A percentile compares a stretch with the other conserved stretches of the same genome.
These are phyloP conservation scores for Phalera bucephala DNA, from an alignment of 2,888 invertebrate species.

Conservation along the genomic window DNA sequence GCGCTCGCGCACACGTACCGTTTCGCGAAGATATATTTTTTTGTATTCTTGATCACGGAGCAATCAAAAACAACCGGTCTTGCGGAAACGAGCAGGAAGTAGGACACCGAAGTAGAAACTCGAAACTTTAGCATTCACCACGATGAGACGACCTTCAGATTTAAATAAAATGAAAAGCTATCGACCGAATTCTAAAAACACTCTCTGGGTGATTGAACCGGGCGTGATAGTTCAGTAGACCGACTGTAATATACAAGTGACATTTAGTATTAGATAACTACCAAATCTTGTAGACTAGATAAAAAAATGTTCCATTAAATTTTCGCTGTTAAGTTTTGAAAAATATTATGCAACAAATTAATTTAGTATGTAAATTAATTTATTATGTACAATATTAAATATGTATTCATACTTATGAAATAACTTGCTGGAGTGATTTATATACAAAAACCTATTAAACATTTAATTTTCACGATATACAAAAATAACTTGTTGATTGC, in stretches of 20 bases:
- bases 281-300: not conserved
- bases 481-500: too few relatives aligned
- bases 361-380: too few relatives aligned
- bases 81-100: slow-evolving; percentile 59
- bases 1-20: slow-evolving; percentile 33
- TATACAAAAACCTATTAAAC: too few relatives aligned
- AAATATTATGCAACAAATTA: too few relatives aligned
- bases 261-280: not conserved
- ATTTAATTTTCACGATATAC: too few relatives aligned
- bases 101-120: slow-evolving; percentile 67
- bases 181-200: slow-evolving; percentile 23
- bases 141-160: slow-evolving; percentile 64
- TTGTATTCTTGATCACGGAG: slow-evolving; percentile 48
- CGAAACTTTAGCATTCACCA: slow-evolving; percentile 48
- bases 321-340: too few relatives aligned
- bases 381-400: too few relatives aligned
- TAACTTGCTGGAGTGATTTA: too few relatives aligned
- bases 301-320: too few relatives aligned
- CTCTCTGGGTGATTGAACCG: slow-evolving; percentile 6
- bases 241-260: slow-evolving; percentile 2
- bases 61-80: slow-evolving; percentile 64
- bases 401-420: too few relatives aligned
- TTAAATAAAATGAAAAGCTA: slow-evolving; percentile 51
- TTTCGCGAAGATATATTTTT: slow-evolving; percentile 54
- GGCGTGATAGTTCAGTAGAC: slow-evolving; percentile 17